phyloP scores from a whole-genome alignment of 2,888 invertebrate species.

The Lepidochitona cinerea region DNA sequence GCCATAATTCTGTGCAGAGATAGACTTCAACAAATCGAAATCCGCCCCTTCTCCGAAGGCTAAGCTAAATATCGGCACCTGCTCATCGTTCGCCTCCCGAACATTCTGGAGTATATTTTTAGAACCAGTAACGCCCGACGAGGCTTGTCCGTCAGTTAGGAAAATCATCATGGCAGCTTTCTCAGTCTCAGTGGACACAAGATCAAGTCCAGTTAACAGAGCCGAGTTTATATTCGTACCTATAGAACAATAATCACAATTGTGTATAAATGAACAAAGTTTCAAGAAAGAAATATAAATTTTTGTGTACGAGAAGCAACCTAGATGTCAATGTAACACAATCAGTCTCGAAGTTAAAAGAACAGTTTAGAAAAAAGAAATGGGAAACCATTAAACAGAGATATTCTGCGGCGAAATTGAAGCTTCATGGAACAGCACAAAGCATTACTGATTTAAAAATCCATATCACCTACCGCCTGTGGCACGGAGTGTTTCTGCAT shows the following conservation, averaged over 20 bases:
- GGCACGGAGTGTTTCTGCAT: background rate
- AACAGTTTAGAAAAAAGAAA: too few relatives aligned
- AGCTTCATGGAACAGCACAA: too few relatives aligned
- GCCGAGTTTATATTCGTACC: constrained; percentile 81
- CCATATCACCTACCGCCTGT: background rate
- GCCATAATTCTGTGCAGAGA: constrained; percentile 77
- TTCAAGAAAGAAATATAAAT: too few relatives aligned
- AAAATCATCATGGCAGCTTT: constrained; percentile 64
- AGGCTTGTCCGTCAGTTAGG: constrained; percentile 72
- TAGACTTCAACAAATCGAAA: constrained; percentile 43
- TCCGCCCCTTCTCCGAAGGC: constrained; percentile 51
- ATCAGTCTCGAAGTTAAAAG: too few relatives aligned
- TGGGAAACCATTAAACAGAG: too few relatives aligned
- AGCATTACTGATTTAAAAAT: too few relatives aligned
- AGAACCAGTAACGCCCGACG: constrained; percentile 63
- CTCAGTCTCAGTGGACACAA: constrained; percentile 62
- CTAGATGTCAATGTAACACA: too few relatives aligned
- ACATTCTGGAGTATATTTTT: constrained; percentile 53
- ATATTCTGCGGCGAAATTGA: too few relatives aligned
- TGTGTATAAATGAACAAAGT: background rate
- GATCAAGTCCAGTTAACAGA: constrained; percentile 71
- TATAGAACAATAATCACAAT: constrained; percentile 9
- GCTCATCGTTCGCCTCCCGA: constrained; percentile 32
- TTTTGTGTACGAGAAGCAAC: too few relatives aligned
- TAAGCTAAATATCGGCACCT: constrained; percentile 47